Percentiles rank a stretch among this genome's conserved stretches.
Conservation (phyloP, 1,140 invertebrate species). For the Panagrolaimus sp. region DNA sequence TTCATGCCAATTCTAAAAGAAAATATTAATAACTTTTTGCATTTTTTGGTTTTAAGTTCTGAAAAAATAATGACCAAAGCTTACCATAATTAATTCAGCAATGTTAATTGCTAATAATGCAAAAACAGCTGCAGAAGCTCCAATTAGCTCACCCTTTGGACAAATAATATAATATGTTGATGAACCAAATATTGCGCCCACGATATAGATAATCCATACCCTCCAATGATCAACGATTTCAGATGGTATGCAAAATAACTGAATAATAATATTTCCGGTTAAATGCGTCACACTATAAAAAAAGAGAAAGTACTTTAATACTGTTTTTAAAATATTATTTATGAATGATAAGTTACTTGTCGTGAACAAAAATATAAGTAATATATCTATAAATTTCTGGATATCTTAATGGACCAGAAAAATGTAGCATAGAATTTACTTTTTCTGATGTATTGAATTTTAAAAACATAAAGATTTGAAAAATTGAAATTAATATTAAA, state of each 20-base stretch:
- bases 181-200: background rate
- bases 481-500: background rate
- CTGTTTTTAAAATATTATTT: background rate
- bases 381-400: background rate
- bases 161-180: slow-evolving; percentile 4
- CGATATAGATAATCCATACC: slow-evolving; percentile 7
- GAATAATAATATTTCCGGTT: slow-evolving; percentile 6
- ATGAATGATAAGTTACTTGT: slow-evolving; percentile 1
- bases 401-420: background rate
- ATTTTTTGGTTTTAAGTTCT: background rate
- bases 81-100: slow-evolving; percentile 12
- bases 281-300: slow-evolving; percentile 8
- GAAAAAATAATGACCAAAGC: background rate
- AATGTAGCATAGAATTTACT: background rate
- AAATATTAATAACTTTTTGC: background rate
- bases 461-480: slow-evolving; percentile 8
- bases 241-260: slow-evolving; percentile 1
- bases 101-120: slow-evolving; percentile 4
- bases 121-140: slow-evolving; percentile 5
- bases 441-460: background rate
- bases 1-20: slow-evolving; percentile 5
- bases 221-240: slow-evolving; percentile 8
- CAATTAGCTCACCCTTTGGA: background rate
- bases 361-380: slow-evolving; percentile 11
- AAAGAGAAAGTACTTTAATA: background rate